These are phyloP conservation scores for Oreochromis tanganicae DNA, from an alignment of 2,113 vertebrate genomes.

Conservation along the genomic window DNA sequence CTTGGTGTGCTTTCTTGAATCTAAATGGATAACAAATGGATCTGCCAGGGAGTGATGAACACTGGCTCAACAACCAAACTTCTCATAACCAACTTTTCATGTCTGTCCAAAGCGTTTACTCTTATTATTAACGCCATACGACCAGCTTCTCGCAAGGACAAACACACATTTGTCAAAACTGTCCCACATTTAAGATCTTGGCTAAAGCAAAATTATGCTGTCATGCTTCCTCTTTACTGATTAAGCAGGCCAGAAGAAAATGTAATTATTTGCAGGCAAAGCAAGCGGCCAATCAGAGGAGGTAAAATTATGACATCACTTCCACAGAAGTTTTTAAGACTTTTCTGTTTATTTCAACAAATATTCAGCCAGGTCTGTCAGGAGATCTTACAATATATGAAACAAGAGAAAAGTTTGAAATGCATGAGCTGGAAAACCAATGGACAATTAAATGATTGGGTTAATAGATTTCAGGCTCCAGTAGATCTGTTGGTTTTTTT, in stretches of 20 bases:
- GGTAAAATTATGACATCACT: background rate
- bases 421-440: background rate
- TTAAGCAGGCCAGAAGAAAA: background rate
- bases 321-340: background rate
- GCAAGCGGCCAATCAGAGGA: background rate
- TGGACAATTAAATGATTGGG: background rate
- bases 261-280: background rate
- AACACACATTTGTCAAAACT: conserved; percentile 10
- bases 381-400: background rate
- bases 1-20: background rate
- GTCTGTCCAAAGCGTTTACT: conserved; percentile 20
- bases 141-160: background rate
- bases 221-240: background rate
- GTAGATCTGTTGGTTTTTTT: background rate
- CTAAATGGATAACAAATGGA: conserved; percentile 16
- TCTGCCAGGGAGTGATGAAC: conserved; percentile 4
- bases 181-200: background rate
- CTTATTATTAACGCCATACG: background rate
- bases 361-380: background rate
- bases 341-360: background rate
- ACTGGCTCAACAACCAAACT: conserved; percentile 15
- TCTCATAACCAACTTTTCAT: background rate
- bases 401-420: background rate
- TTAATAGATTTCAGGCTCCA: background rate
- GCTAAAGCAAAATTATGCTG: background rate